These are phyloP conservation scores for Drosophila biarmipes DNA, from an alignment of 1,140 invertebrate species.

Conservation along the genomic window DNA sequence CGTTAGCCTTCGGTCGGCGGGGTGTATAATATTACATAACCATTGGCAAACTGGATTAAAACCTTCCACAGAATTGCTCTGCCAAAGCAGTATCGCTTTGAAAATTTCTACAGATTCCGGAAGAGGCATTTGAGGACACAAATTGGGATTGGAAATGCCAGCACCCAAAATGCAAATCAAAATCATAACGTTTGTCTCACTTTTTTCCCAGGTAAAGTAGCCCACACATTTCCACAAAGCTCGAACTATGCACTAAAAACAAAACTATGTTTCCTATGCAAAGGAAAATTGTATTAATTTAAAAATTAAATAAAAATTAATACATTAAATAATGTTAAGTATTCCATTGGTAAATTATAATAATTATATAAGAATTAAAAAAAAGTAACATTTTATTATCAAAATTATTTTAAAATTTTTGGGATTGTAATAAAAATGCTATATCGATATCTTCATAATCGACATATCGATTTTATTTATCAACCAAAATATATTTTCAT, in stretches of 20 bases:
- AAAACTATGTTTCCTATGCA: accelerated
- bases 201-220: conserved; percentile 1
- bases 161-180: conserved; percentile 17
- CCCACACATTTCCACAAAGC: not conserved
- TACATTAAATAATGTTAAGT: not conserved
- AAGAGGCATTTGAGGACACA: not conserved
- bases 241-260: not conserved
- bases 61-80: not conserved
- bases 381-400: too few species aligned
- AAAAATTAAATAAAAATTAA: not conserved
- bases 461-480: too few species aligned
- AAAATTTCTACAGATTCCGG: not conserved
- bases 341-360: too few species aligned
- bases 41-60: not conserved
- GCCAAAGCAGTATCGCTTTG: not conserved
- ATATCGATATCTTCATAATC: too few species aligned
- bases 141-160: conserved; percentile 8
- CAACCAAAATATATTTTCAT: too few species aligned
- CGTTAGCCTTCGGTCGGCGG: not conserved
- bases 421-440: too few species aligned
- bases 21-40: not conserved
- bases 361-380: too few species aligned
- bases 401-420: too few species aligned
- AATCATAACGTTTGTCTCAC: conserved; percentile 18
- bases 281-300: not conserved